A percentile compares a stretch with the other conserved stretches of the same genome.
phyloP scores from a whole-genome alignment of 2,113 vertebrate genomes.

The Bos taurus region DNA sequence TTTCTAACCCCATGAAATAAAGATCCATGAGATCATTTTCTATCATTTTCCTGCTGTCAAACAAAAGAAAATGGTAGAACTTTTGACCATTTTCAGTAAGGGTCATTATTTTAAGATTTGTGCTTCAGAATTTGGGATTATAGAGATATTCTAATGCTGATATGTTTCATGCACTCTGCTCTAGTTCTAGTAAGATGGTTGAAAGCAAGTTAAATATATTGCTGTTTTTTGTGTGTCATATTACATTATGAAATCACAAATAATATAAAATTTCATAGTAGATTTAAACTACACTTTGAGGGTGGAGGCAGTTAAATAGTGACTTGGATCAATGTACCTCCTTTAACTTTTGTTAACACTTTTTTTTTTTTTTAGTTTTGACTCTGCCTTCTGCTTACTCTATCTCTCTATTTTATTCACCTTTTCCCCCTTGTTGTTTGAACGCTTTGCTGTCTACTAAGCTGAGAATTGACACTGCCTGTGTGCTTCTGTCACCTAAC shows the following conservation, averaged over 20 bases:
- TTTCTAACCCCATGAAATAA: slow-evolving; percentile 35
- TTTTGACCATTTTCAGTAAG: background rate
- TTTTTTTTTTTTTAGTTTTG: background rate
- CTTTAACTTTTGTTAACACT: background rate
- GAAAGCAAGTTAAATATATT: background rate
- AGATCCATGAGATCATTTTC: background rate
- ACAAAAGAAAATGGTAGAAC: background rate
- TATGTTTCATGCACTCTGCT: background rate
- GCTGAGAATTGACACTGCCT: background rate
- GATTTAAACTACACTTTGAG: background rate
- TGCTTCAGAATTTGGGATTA: background rate
- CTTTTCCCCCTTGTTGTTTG: accelerated
- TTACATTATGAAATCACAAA: background rate
- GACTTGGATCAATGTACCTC: background rate
- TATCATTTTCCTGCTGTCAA: background rate
- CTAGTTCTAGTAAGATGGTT: background rate
- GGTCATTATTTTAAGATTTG: background rate
- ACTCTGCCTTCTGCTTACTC: background rate
- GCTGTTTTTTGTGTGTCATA: background rate
- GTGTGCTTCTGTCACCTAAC: too few species aligned
- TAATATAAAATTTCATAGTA: background rate
- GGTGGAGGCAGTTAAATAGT: background rate
- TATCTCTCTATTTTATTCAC: background rate
- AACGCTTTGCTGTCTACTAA: background rate
- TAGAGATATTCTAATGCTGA: background rate